phyloP scores from a whole-genome alignment of 1,140 invertebrate species.

The Sinonovacula constricta region DNA sequence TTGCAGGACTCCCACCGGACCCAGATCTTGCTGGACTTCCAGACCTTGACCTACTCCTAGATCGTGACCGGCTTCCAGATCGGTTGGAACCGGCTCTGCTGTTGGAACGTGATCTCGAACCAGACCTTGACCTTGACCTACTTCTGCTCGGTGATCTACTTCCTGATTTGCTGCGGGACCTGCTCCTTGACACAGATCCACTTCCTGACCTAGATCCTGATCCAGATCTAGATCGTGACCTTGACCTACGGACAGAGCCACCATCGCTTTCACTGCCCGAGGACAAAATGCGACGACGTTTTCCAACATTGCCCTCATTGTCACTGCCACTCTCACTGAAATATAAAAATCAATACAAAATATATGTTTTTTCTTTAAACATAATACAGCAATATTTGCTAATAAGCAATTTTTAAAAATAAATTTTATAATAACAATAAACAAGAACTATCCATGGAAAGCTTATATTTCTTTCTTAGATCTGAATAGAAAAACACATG shows the following conservation, averaged over 20 bases:
- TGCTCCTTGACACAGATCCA: conserved; percentile 55
- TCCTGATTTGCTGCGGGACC: conserved; percentile 55
- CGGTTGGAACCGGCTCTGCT: conserved; percentile 73
- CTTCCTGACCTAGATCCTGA: conserved; percentile 66
- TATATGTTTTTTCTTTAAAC: not conserved
- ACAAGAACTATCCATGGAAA: not conserved
- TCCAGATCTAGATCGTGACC: conserved; percentile 74
- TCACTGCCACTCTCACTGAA: conserved; percentile 80
- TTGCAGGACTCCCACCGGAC: conserved; percentile 49
- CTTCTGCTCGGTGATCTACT: conserved; percentile 56
- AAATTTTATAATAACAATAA: not conserved
- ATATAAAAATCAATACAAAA: conserved; percentile 23
- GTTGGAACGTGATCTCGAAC: conserved; percentile 63
- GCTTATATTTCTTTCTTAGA: not conserved
- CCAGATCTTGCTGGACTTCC: conserved; percentile 57
- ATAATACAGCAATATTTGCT: not conserved
- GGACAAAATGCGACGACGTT: conserved; percentile 78
- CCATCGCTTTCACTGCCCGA: conserved; percentile 74
- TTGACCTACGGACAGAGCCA: conserved; percentile 57
- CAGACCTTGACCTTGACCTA: conserved; percentile 57
- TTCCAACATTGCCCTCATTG: conserved; percentile 74
- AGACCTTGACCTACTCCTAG: conserved; percentile 71
- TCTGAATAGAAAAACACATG: not conserved
- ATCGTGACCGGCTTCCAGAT: conserved; percentile 76
- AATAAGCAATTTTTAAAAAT: not conserved